These are phyloP conservation scores for Bradysia coprophila DNA, from an alignment of 1,140 invertebrate genomes.

Conservation along the genomic window DNA sequence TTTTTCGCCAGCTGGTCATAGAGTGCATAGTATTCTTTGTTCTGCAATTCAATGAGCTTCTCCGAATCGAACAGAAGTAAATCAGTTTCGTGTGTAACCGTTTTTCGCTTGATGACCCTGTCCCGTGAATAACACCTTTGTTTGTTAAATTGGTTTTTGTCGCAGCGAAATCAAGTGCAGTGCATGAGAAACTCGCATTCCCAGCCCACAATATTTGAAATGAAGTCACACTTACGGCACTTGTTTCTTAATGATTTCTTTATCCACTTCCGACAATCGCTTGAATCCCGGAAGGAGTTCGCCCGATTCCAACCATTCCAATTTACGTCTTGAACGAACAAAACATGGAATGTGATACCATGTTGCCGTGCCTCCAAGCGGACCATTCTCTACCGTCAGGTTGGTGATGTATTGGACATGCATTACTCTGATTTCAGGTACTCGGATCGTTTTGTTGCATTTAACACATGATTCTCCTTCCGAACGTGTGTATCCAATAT, in stretches of 20 bases:
- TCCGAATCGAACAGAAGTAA: not conserved
- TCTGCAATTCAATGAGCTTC: not conserved
- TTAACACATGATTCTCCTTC: not conserved
- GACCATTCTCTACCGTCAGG: not conserved
- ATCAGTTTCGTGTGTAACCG: not conserved
- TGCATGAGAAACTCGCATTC: too few species aligned
- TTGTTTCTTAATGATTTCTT: not conserved
- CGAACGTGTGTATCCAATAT: not conserved
- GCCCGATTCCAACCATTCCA: not conserved
- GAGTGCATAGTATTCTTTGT: not conserved
- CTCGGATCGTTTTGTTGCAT: not conserved
- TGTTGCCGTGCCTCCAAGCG: not conserved
- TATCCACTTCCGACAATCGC: not conserved
- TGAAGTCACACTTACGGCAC: not conserved
- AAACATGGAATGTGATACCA: not conserved
- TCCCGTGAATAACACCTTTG: too few species aligned
- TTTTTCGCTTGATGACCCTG: not conserved
- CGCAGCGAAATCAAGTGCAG: too few species aligned
- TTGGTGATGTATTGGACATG: not conserved
- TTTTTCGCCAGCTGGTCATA: not conserved
- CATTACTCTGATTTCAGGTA: not conserved
- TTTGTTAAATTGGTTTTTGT: too few species aligned
- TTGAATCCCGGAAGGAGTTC: not conserved
- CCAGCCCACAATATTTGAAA: too few species aligned
- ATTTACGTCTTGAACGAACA: not conserved